phyloP scores from a whole-genome alignment of 2,113 vertebrate species.

The Chlorodrepanis virens region DNA sequence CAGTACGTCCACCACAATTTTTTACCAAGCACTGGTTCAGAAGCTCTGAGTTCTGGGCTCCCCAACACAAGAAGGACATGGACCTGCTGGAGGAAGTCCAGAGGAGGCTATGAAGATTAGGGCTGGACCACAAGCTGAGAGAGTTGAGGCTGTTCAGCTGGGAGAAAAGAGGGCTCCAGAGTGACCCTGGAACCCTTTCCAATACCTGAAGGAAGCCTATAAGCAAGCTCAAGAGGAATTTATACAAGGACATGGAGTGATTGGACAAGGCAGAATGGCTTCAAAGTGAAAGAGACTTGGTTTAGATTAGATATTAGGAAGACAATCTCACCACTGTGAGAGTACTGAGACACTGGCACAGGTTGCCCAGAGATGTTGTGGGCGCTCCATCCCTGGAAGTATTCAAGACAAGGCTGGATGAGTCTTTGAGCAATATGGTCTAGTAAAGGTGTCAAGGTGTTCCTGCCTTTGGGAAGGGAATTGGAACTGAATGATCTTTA shows the following conservation, averaged over 20 bases:
- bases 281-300: not conserved
- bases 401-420: not conserved
- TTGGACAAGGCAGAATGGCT: not conserved
- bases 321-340: not conserved
- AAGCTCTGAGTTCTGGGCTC: not conserved
- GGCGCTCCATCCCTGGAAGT: not conserved
- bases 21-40: not conserved
- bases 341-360: not conserved
- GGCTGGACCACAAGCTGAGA: not conserved
- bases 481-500: not conserved
- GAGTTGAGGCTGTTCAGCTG: not conserved
- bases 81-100: not conserved
- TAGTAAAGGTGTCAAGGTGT: not conserved
- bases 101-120: not conserved
- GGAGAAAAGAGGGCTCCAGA: not conserved
- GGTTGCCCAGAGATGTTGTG: not conserved
- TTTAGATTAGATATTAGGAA: not conserved
- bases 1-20: not conserved
- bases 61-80: not conserved
- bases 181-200: not conserved
- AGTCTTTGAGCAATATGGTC: not conserved
- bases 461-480: not conserved
- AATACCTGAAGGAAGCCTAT: not conserved
- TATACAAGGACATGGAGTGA: not conserved
- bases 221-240: not conserved